Evolutionary conservation across 2,797 vertebrate species (phyloP), one percentile per base, ranked within the genome.

Genomic region (Knipowitschia caucasica): DNA sequence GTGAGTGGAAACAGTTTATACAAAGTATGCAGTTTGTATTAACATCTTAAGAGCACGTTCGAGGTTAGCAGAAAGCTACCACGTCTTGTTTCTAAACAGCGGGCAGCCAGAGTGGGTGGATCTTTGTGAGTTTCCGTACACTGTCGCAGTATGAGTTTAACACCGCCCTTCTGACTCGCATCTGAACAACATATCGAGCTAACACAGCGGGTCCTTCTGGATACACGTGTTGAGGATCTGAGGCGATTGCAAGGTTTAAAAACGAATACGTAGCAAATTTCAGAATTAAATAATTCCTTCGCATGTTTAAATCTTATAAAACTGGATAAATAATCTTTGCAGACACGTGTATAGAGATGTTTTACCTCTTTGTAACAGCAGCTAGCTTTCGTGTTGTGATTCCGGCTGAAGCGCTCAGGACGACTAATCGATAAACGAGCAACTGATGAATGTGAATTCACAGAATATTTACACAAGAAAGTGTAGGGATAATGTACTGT

Each of bases 191-290:
- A 33, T 64, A 82, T 61, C 58, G 31, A 74, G 45, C 1, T 8
- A 23, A 27, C 14, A n/a, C 12, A 3, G 3, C 12, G 35, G 4
- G 26, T 0, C 5, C 33, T 53, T 20, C 27, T 4, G 21, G 9
- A 55, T 56, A 36, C 84, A 87, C 82, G 86, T 86, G 86, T 69
- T 50, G 51, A 29, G 2, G 35, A 44, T 63, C 3, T 8, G 1
- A 34, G 0, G 1, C 49, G 31, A 40, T 54, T 3, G 2, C 1
- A 5, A 25, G 9, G 21, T 11, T 0, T 12, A 3, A 11, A 44
- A 21, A 0, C 9, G 2, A 4, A 26, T 1, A 1, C n/a, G 7
- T 3, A 1, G 5, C 0, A 25, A 2, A 33, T 17, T 2, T 5
- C 1, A 7, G 7, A 30, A 0, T 8, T 1, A 2, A 1, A 7